Evolutionary conservation across 2,888 invertebrate species (phyloP), one percentile per base, ranked within the genome.

Genomic region (Acanthosepion lycidas): DNA sequence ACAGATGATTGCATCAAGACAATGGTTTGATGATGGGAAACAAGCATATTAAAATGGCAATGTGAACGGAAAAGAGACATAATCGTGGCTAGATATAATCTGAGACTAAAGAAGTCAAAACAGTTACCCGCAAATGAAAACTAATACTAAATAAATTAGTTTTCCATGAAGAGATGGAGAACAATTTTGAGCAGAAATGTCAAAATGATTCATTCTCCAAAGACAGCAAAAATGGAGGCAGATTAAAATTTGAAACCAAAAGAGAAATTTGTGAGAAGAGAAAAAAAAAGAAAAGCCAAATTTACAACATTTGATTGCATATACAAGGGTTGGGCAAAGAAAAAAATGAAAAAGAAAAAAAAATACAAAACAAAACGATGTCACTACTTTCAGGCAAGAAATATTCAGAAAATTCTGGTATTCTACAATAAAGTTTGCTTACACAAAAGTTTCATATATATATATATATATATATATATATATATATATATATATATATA

Each of bases 71-170:
- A 23, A 26, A 59, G 20, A 78, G 78, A 78, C 20, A 23, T 33
- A 78, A 78, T 15, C n/a, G 1, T 12, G n/a, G 78, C 78, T 78
- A 15, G 78, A n/a, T 2, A 78, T 78, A 78, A 78, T n/a, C n/a
- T 33, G 12, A n/a, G 18, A 33, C n/a, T 3, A 33, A 78, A 78
- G 78, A 33, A 78, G 78, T 33, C n/a, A n/a, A n/a, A 78, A 33
- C 15, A 78, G 9, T 78, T 78, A 5, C 15, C 78, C 78, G 15
- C 12, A 33, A 78, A 78, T 1, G 18, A 78, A 78, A 78, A n/a
- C n/a, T 78, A n/a, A 78, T 78, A 33, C n/a, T n/a, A 78, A 78
- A 78, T n/a, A 78, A 78, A 78, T 78, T 78, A 78, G 78, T 78
- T 78, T 78, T 42, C 78, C 78, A 33, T n/a, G 78, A 78, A 18